Evolutionary conservation across 2,888 invertebrate species (phyloP).

Genomic region (Hirtodrosophila duncani): DNA sequence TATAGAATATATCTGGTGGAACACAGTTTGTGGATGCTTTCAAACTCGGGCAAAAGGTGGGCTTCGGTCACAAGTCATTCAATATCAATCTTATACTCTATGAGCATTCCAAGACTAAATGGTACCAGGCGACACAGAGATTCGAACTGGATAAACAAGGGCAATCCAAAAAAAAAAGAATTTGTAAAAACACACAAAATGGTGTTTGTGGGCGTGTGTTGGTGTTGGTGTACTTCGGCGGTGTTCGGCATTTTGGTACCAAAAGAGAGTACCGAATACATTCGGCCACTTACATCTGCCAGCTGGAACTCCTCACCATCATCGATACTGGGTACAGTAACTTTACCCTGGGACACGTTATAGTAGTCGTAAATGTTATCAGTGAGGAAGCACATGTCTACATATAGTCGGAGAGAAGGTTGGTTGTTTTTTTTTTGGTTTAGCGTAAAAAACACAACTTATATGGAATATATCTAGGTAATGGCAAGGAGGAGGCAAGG

Average conservation of each 20-base stretch:
- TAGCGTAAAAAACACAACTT: slow-evolving; percentile 44
- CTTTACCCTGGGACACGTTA: slow-evolving; percentile 98
- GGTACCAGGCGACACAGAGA: slow-evolving; percentile 40
- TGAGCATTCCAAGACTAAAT: slow-evolving; percentile 33
- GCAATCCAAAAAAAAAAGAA: slow-evolving; percentile 43
- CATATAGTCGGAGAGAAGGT: slow-evolving; percentile 75
- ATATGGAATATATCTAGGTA: slow-evolving; percentile 20
- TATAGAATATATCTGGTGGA: no score
- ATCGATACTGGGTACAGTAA: slow-evolving; percentile 95
- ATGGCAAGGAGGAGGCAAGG: slow-evolving; percentile 10
- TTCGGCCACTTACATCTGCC: slow-evolving; percentile 91
- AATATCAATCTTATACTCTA: slow-evolving; percentile 47
- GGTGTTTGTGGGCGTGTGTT: slow-evolving; percentile 37
- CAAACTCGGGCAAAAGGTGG: no score
- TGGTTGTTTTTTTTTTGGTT: slow-evolving; percentile 57
- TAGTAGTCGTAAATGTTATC: slow-evolving; percentile 95
- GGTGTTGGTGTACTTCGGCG: slow-evolving; percentile 17
- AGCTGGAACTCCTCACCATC: slow-evolving; percentile 94
- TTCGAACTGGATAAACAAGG: slow-evolving; percentile 52
- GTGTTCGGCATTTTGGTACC: slow-evolving; percentile 7
- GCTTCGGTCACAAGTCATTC: slow-evolving; percentile 10
- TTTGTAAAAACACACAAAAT: slow-evolving; percentile 37
- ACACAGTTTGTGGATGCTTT: no score
- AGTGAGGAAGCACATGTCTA: slow-evolving; percentile 89
- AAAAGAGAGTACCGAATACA: no score